Evolutionary conservation across 2,113 vertebrate species (phyloP).

Genomic region (Charina bottae): DNA sequence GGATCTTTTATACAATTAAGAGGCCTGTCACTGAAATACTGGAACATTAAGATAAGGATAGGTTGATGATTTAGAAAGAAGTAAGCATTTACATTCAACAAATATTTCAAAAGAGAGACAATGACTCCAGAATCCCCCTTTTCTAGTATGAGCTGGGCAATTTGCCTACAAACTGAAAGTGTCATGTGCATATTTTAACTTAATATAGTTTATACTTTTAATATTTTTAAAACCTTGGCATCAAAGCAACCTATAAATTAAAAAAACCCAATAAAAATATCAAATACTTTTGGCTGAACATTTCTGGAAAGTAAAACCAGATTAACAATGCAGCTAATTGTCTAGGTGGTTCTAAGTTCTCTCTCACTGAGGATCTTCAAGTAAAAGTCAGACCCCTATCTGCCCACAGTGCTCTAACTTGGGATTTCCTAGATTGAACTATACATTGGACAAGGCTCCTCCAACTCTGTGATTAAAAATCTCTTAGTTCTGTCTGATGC

Average conservation of each 20-base stretch:
- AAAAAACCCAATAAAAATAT: not conserved
- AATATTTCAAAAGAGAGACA: not conserved
- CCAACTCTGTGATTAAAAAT: not conserved
- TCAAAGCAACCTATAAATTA: not conserved
- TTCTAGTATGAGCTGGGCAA: not conserved
- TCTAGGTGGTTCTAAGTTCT: not conserved
- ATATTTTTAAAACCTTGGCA: not conserved
- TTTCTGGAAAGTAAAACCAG: not conserved
- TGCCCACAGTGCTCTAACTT: not conserved
- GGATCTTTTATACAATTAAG: not conserved
- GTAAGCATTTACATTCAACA: not conserved
- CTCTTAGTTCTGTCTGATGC: not conserved
- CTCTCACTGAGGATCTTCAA: not conserved
- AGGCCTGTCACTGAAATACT: not conserved
- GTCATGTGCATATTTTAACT: not conserved
- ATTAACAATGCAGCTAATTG: not conserved
- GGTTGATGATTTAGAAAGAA: not conserved
- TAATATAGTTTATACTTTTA: not conserved
- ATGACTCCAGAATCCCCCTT: not conserved
- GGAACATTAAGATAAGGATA: not conserved
- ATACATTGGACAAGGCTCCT: not conserved
- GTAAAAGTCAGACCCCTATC: not conserved
- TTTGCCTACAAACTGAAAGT: not conserved
- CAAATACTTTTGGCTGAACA: not conserved
- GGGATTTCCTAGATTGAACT: not conserved